phyloP scores from a whole-genome alignment of 2,797 vertebrate genomes.

The Clarias pachynema region DNA sequence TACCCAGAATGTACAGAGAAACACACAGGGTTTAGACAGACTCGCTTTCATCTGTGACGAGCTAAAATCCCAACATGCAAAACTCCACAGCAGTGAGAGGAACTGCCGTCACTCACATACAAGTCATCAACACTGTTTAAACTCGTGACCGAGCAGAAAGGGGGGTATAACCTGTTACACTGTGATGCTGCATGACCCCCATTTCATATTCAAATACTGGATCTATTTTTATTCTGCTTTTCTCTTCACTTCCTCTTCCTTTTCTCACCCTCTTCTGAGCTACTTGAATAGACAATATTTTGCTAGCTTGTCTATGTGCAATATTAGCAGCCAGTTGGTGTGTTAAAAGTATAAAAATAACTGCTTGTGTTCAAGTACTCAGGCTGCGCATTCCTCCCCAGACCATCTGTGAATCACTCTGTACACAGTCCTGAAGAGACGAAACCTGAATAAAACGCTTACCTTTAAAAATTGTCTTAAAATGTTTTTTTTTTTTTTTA shows the following conservation, averaged over 20 bases:
- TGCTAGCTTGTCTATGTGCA: background rate
- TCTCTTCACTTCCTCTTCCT: background rate
- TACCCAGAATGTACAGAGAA: constrained; percentile 31
- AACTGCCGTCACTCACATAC: background rate
- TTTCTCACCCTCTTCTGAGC: background rate
- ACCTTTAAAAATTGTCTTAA: background rate
- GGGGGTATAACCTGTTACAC: background rate
- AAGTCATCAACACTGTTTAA: background rate
- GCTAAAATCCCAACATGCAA: constrained; percentile 25
- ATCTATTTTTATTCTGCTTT: background rate
- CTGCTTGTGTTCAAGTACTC: background rate
- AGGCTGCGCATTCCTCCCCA: background rate
- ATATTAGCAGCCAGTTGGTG: background rate
- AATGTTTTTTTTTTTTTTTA: background rate
- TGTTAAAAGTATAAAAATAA: background rate
- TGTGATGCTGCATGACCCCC: background rate
- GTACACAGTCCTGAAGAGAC: background rate
- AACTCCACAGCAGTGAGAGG: constrained; percentile 25
- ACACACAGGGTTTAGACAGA: constrained; percentile 35
- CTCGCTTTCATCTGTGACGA: constrained; percentile 32
- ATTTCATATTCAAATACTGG: background rate
- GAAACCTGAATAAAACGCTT: background rate
- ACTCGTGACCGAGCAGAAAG: background rate
- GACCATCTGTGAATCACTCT: background rate
- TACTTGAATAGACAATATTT: background rate